A percentile compares a stretch with the other conserved stretches of the same genome.
Conservation (phyloP, 2,113 vertebrate species). For the Holacanthus passer region DNA sequence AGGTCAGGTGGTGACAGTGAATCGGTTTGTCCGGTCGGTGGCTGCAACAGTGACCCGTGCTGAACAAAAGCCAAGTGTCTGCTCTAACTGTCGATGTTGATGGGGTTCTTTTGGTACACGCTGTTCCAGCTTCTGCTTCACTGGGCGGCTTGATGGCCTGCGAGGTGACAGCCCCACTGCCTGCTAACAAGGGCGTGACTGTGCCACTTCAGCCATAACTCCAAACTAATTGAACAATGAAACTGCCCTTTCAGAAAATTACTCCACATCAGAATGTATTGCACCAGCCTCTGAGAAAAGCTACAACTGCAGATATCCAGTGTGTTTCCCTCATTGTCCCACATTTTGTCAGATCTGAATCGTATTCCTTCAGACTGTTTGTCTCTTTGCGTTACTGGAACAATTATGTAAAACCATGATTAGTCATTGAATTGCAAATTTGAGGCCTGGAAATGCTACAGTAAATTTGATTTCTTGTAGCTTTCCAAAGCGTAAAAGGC, state of each 20-base stretch:
- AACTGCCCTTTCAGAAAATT: constrained; percentile 14
- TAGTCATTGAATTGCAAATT: not conserved
- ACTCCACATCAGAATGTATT: not conserved
- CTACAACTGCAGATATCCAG: not conserved
- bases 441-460: not conserved
- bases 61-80: constrained; percentile 60
- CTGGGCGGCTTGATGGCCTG: constrained; percentile 35
- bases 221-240: constrained; percentile 37
- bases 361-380: not conserved
- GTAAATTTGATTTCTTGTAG: not conserved
- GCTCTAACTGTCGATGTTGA: constrained; percentile 42
- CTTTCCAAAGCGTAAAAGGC: not conserved
- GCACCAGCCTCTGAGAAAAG: not conserved
- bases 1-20: constrained; percentile 21
- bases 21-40: not conserved
- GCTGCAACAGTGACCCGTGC: constrained; percentile 9
- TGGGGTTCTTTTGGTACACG: constrained; percentile 62
- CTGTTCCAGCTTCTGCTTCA: constrained; percentile 72
- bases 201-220: constrained; percentile 47
- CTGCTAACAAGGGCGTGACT: constrained; percentile 64
- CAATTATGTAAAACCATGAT: not conserved
- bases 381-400: not conserved
- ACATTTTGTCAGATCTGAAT: not conserved
- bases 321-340: not conserved
- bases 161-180: constrained; percentile 58